Conservation (phyloP, 2,888 invertebrate species). For the Elmis aenea region DNA sequence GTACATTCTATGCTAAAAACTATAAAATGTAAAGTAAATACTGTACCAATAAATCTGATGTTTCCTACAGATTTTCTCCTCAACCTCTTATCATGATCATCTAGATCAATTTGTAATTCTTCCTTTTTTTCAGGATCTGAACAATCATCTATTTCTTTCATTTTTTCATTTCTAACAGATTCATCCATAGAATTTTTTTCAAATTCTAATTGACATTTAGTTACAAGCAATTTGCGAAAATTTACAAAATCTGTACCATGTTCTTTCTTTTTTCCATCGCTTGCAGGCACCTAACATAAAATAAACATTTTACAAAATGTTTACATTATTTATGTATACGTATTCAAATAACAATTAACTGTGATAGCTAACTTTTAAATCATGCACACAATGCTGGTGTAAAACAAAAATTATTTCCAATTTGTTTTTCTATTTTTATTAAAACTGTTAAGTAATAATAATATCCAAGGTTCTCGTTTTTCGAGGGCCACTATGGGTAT, state of each 20-base stretch:
- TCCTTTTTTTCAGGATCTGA: constrained; percentile 64
- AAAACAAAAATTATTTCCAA: too few relatives aligned
- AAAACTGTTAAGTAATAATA: too few relatives aligned
- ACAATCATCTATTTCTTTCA: constrained; percentile 54
- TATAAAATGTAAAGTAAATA: too few relatives aligned
- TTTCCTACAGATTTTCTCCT: constrained; percentile 77
- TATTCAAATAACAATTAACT: neutral
- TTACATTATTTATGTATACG: too few relatives aligned
- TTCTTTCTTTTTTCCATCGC: constrained; percentile 15
- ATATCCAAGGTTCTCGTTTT: too few relatives aligned
- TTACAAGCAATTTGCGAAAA: constrained; percentile 74
- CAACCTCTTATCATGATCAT: constrained; percentile 70
- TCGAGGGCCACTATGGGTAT: too few relatives aligned
- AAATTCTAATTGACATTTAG: constrained; percentile 85
- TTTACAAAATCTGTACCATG: constrained; percentile 46
- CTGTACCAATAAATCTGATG: constrained; percentile 54
- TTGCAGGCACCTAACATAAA: constrained; percentile 10
- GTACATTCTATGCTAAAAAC: too few relatives aligned
- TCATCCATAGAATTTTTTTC: constrained; percentile 75
- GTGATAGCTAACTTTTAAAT: too few relatives aligned
- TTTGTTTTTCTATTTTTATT: too few relatives aligned
- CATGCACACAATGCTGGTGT: too few relatives aligned
- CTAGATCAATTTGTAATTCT: constrained; percentile 61
- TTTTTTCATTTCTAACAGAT: constrained; percentile 46
- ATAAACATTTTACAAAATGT: neutral